phyloP scores from a whole-genome alignment of 2,113 vertebrate species.

The Mormyrus lacerda region DNA sequence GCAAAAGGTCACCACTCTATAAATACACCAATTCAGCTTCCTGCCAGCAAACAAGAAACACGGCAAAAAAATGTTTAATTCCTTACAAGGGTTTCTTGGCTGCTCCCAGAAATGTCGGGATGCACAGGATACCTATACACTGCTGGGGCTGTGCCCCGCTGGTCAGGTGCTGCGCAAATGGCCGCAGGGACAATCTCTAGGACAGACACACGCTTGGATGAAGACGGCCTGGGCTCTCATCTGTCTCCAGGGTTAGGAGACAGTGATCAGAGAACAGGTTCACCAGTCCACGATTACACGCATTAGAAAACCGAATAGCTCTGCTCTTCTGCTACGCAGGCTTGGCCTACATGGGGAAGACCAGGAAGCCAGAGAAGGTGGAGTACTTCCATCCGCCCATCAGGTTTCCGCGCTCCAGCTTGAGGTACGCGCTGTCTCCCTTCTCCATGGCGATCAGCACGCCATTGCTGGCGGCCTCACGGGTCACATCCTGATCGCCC shows the following conservation, averaged over 20 bases:
- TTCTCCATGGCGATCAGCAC: constrained; percentile 76
- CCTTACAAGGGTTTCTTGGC: neutral
- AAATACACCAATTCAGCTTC: neutral
- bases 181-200: neutral
- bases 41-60: neutral
- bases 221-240: neutral
- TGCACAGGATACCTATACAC: neutral
- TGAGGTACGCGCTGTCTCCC: constrained; percentile 75
- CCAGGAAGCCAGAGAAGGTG: constrained; percentile 76
- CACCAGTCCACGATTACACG: neutral
- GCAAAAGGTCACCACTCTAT: neutral
- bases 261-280: neutral
- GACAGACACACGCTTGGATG: neutral
- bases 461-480: constrained; percentile 76
- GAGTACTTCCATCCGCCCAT: constrained; percentile 82
- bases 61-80: neutral
- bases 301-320: neutral
- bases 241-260: neutral
- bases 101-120: neutral
- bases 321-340: neutral
- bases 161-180: neutral
- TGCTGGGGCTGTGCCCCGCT: neutral
- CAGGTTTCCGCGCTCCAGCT: constrained; percentile 75
- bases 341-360: constrained; percentile 66
- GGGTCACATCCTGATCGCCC: constrained; percentile 75